Conservation (phyloP, 2,888 invertebrate species). For the Lagria hirta region DNA sequence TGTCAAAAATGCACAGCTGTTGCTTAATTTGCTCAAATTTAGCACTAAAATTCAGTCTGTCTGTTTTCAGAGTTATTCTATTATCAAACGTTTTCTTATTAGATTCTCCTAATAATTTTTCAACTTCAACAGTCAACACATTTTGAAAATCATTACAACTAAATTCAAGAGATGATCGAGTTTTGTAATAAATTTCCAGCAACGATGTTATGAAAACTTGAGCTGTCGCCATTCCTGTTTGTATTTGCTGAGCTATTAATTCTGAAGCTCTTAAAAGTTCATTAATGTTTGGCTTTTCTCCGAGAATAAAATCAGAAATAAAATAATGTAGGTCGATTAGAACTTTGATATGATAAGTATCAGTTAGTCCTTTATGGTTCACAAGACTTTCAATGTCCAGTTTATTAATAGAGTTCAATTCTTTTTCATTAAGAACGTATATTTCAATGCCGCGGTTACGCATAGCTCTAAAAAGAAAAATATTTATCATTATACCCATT, state of each 20-base stretch:
- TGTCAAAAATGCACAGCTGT: too few relatives aligned
- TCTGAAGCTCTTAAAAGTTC: slow-evolving; percentile 68
- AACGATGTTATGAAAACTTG: slow-evolving; percentile 63
- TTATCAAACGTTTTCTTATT: slow-evolving; percentile 39
- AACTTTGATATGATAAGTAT: slow-evolving; percentile 35
- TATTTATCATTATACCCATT: too few relatives aligned
- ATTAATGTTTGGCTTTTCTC: slow-evolving; percentile 63
- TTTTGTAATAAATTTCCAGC: slow-evolving; percentile 64
- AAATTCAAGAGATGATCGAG: slow-evolving; percentile 44
- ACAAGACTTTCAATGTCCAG: slow-evolving; percentile 60
- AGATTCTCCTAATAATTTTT: slow-evolving; percentile 30
- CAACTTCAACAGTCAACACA: slow-evolving; percentile 56
- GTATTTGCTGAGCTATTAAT: slow-evolving; percentile 64
- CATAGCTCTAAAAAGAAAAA: slow-evolving; percentile 79
- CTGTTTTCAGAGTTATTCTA: slow-evolving; percentile 49
- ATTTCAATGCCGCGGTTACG: slow-evolving; percentile 96
- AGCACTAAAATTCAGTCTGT: slow-evolving; percentile 58
- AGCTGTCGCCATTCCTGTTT: slow-evolving; percentile 57
- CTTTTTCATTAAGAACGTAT: slow-evolving; percentile 56
- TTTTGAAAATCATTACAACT: slow-evolving; percentile 54
- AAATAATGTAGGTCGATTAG: slow-evolving; percentile 57
- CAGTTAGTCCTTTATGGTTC: slow-evolving; percentile 52
- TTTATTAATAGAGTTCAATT: slow-evolving; percentile 34
- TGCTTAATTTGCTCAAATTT: slow-evolving; percentile 59
- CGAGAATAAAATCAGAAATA: slow-evolving; percentile 54